These are phyloP conservation scores for Napeogenes sylphis DNA, from an alignment of 2,888 invertebrate genomes.

Conservation along the genomic window DNA sequence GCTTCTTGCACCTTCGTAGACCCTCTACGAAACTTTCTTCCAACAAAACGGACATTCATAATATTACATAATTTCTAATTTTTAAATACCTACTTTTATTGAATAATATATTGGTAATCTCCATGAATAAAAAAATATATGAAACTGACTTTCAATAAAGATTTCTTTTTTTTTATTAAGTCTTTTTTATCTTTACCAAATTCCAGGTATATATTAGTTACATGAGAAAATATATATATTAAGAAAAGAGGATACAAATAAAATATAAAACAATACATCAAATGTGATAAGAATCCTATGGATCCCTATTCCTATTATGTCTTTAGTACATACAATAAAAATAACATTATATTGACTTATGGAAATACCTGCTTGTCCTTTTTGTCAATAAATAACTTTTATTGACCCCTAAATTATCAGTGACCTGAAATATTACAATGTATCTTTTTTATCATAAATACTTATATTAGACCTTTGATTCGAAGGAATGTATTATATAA, in stretches of 20 bases:
- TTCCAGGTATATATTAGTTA: not conserved
- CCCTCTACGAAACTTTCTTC: conserved; percentile 9
- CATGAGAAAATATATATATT: not conserved
- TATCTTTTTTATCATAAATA: not conserved
- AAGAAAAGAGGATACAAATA: not conserved
- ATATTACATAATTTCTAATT: not conserved
- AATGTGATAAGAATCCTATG: not conserved
- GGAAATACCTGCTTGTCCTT: conserved; percentile 28
- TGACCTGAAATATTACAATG: conserved; percentile 1
- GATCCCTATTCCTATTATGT: conserved; percentile 26
- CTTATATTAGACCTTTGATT: not conserved
- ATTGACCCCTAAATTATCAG: conserved; percentile 21
- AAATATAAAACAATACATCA: conserved; percentile 2
- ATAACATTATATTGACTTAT: conserved; percentile 36
- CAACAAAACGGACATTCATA: not conserved
- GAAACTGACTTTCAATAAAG: no score
- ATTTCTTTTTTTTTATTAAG: not conserved
- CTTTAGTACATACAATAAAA: conserved; percentile 31
- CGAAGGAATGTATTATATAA: not conserved
- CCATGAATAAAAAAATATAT: no score
- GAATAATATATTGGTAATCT: no score
- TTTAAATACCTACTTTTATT: not conserved
- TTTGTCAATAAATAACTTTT: conserved; percentile 26
- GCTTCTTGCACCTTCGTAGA: conserved; percentile 8
- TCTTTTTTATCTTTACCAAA: not conserved